phyloP scores from a whole-genome alignment of 1,140 invertebrate species.

The Hesperophylax magnus region DNA sequence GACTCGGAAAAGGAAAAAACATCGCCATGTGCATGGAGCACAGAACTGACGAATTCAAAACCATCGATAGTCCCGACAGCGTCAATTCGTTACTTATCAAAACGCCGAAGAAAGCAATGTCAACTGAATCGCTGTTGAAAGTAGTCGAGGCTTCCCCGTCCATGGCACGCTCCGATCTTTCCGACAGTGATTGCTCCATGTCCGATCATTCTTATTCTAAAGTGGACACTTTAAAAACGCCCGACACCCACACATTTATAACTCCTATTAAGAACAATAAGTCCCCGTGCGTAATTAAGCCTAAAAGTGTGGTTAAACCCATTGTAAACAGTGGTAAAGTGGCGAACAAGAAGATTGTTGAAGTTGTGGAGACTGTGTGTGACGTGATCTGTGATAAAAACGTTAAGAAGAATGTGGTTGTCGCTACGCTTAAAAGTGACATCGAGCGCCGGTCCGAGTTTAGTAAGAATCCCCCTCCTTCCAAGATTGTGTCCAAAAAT shows the following conservation, averaged over 20 bases:
- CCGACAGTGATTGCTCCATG: slow-evolving; percentile 47
- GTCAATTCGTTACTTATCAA: neutral
- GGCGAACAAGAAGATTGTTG: neutral
- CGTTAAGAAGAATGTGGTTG: slow-evolving; percentile 21
- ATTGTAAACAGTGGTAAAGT: neutral
- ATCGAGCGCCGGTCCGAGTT: slow-evolving; percentile 41
- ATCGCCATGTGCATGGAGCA: slow-evolving; percentile 40
- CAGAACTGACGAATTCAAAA: slow-evolving; percentile 40
- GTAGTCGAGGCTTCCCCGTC: neutral
- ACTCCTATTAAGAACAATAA: slow-evolving; percentile 3
- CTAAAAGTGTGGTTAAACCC: neutral
- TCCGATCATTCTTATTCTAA: slow-evolving; percentile 44
- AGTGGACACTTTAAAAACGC: slow-evolving; percentile 7
- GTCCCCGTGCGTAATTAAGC: neutral
- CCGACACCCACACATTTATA: neutral
- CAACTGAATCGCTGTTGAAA: slow-evolving; percentile 2
- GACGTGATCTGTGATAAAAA: slow-evolving; percentile 22
- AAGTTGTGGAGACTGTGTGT: neutral
- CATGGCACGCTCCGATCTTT: slow-evolving; percentile 20
- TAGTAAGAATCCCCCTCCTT: slow-evolving; percentile 16
- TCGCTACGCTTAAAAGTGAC: slow-evolving; percentile 33
- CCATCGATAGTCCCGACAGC: neutral
- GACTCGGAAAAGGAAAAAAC: slow-evolving; percentile 46
- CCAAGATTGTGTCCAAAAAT: slow-evolving; percentile 32
- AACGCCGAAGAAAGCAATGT: neutral